Conservation (phyloP, 2,888 invertebrate genomes). For the Lepeophtheirus nordmannii region DNA sequence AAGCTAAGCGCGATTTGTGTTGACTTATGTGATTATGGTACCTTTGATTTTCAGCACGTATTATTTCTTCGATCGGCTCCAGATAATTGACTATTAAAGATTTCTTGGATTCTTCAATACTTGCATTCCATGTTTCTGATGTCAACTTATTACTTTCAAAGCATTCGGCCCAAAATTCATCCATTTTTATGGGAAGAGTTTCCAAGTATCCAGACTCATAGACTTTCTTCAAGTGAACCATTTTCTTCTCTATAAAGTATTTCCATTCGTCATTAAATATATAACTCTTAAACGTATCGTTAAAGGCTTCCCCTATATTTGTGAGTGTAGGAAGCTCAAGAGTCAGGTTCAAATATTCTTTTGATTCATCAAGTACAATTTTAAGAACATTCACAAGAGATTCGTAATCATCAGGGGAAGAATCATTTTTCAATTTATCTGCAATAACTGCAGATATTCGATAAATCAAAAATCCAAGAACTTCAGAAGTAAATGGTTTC, state of each 20-base stretch:
- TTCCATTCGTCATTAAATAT: conserved; percentile 43
- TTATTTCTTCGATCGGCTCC: conserved; percentile 39
- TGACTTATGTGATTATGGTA: conserved; percentile 39
- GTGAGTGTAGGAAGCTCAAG: conserved; percentile 39
- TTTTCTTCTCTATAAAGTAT: conserved; percentile 39
- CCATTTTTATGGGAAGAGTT: conserved; percentile 41
- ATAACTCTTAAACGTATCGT: conserved; percentile 45
- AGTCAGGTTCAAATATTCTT: conserved; percentile 30
- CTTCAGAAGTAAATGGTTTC: conserved; percentile 40
- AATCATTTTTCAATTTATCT: conserved; percentile 32
- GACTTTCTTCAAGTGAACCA: conserved; percentile 3
- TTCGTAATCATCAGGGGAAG: conserved; percentile 37
- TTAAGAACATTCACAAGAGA: conserved; percentile 47
- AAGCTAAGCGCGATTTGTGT: conserved; percentile 38
- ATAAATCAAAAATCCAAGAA: conserved; percentile 33
- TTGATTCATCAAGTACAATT: conserved; percentile 43
- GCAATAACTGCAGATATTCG: conserved; percentile 14
- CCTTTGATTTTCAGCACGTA: conserved; percentile 41
- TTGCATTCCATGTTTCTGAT: conserved; percentile 41
- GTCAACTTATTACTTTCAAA: conserved; percentile 45
- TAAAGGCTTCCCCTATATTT: conserved; percentile 41
- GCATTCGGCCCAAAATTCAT: conserved; percentile 46
- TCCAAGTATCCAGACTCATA: not conserved
- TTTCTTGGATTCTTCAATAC: conserved; percentile 43
- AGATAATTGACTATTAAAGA: conserved; percentile 43